Percentiles rank a stretch among this genome's conserved stretches.
phyloP scores from a whole-genome alignment of 2,113 vertebrate species.

The Sigmodon hispidus region DNA sequence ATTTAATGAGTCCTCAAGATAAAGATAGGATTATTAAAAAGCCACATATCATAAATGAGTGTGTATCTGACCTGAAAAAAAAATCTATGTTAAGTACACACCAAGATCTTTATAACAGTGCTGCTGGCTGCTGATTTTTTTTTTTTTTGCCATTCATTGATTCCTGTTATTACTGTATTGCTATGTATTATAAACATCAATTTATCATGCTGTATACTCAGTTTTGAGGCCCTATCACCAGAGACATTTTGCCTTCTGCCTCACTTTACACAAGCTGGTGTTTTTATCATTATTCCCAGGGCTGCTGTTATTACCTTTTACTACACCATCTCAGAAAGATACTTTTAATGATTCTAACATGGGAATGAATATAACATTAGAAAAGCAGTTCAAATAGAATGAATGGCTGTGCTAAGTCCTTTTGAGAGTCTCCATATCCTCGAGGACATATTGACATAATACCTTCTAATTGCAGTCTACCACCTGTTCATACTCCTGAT shows the following conservation, averaged over 20 bases:
- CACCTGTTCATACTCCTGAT: background rate
- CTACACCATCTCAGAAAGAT: background rate
- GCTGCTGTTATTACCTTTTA: background rate
- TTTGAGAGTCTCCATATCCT: background rate
- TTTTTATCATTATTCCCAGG: background rate
- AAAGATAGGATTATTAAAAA: background rate
- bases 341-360: background rate
- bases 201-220: background rate
- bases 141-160: background rate
- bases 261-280: background rate
- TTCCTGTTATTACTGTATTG: background rate
- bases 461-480: background rate
- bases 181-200: background rate
- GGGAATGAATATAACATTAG: conserved; percentile 15
- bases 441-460: background rate
- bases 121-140: background rate
- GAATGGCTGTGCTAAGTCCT: background rate
- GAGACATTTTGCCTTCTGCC: background rate
- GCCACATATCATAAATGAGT: background rate
- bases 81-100: background rate
- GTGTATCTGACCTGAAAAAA: background rate
- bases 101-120: background rate
- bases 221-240: background rate
- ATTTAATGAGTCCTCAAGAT: background rate
- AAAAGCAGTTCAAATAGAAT: conserved; percentile 4